Base-by-base conservation (phyloP, 2,888 invertebrate species). In the Hedychridium roseum region DNA sequence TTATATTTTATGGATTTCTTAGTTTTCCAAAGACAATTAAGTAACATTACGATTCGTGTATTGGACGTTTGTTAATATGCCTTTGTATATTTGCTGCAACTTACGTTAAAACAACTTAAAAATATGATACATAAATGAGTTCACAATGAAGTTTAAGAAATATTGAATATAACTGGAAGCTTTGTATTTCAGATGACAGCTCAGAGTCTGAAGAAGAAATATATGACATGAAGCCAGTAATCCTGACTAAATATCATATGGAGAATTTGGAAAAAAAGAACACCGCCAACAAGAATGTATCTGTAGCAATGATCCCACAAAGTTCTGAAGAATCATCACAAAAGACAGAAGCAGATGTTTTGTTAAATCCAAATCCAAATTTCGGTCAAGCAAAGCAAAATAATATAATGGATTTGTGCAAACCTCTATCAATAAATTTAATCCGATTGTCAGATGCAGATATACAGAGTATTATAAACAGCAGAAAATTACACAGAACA, bases 361-460 rank as follows among this genome's bases (percentile, higher is more conserved):
- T 23, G 23, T 23, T 23, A 9, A 23, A 23, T 6, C 23, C 5
- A 6, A 23, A 23, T 23, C 23, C 5, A 5, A 23, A 23, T 9
- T 6, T 23, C 23, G 23, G 5, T 6, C 5, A 23, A 23, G 23
- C 5, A 23, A 9, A 23, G 9, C 5, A 36, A 21, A 21, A 27
- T 0, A 31, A 49, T 1, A 5, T 28, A 15, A 18, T 31, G 7
- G 7, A 11, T n/a, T 4, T 44, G 7, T 58, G 57, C 43, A 55
- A 37, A 32, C 48, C 55, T 1, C 12, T 56, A 6, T 50, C 38
- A 1, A 30, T 58, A 2, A 35, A 23, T 12, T 35, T 58, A 26
- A 43, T 16, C n/a, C 52, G 50, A 14, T 26, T 58, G 14, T 42
- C 55, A 14, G 31, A 40, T 21, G 31, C 36, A 0, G 23, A 23